These are phyloP conservation scores for Acridotheres tristis DNA, from an alignment of 2,797 vertebrate species.

Conservation along the genomic window DNA sequence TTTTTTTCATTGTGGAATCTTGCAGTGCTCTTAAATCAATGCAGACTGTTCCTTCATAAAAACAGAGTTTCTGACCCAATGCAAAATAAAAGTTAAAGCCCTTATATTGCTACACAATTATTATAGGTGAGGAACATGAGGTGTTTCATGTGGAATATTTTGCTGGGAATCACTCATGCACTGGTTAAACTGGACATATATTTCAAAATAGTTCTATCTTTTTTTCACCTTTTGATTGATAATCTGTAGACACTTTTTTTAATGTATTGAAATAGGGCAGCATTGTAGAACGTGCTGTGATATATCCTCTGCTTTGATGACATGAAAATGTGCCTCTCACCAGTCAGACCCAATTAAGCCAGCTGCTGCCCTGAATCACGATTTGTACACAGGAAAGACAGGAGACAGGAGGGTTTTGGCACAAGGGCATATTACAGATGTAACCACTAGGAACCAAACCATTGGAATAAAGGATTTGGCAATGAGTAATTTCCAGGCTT, in stretches of 20 bases:
- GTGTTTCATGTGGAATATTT: not conserved
- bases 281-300: not conserved
- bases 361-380: not conserved
- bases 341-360: not conserved
- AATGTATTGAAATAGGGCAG: not conserved
- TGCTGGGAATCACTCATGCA: not conserved
- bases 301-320: not conserved
- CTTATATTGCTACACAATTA: not conserved
- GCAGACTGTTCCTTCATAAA: not conserved
- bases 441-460: not conserved
- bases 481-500: not conserved
- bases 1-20: not conserved
- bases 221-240: not conserved
- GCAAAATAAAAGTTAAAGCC: not conserved
- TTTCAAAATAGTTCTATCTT: not conserved
- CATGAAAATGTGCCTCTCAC: not conserved
- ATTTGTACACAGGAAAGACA: not conserved
- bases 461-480: not conserved
- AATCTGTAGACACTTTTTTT: not conserved
- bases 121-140: not conserved
- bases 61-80: not conserved
- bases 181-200: not conserved
- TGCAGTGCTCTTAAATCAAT: not conserved
- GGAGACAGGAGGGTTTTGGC: not conserved
- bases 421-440: too few relatives aligned